Evolutionary conservation across 2,888 invertebrate species (phyloP).

Genomic region (Electrophaes corylata): DNA sequence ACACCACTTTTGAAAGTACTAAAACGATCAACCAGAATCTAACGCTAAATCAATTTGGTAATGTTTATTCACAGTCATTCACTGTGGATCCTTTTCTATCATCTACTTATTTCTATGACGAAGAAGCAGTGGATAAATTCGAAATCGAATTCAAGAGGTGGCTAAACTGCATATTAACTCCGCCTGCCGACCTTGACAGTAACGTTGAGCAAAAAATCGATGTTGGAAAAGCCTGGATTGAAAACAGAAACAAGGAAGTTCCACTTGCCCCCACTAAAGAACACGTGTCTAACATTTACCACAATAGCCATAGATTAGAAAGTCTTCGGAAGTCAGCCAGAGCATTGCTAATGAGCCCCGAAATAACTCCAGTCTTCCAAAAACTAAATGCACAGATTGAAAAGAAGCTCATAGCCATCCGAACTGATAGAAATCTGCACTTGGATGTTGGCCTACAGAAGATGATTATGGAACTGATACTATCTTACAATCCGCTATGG

Average conservation of each 20-base stretch:
- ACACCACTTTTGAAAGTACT: conserved; percentile 61
- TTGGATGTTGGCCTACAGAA: conserved; percentile 93
- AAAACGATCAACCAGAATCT: conserved; percentile 74
- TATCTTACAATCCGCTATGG: conserved; percentile 96
- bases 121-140: conserved; percentile 87
- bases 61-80: conserved; percentile 76
- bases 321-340: conserved; percentile 87
- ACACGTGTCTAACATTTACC: conserved; percentile 86
- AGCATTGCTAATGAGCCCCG: conserved; percentile 85
- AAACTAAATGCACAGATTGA: conserved; percentile 90
- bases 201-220: conserved; percentile 86
- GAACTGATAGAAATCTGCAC: conserved; percentile 91
- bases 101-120: conserved; percentile 87
- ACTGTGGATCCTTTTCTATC: conserved; percentile 88
- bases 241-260: conserved; percentile 87
- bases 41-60: conserved; percentile 65
- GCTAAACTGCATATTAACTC: conserved; percentile 90
- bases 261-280: conserved; percentile 89
- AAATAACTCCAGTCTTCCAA: conserved; percentile 86
- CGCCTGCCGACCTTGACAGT: conserved; percentile 88
- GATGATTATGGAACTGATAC: conserved; percentile 88
- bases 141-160: conserved; percentile 90
- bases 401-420: conserved; percentile 88
- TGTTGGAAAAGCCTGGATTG: conserved; percentile 89
- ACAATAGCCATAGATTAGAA: conserved; percentile 87